Conservation (phyloP, 2,797 vertebrate genomes). For the Eulemur albifrons region DNA sequence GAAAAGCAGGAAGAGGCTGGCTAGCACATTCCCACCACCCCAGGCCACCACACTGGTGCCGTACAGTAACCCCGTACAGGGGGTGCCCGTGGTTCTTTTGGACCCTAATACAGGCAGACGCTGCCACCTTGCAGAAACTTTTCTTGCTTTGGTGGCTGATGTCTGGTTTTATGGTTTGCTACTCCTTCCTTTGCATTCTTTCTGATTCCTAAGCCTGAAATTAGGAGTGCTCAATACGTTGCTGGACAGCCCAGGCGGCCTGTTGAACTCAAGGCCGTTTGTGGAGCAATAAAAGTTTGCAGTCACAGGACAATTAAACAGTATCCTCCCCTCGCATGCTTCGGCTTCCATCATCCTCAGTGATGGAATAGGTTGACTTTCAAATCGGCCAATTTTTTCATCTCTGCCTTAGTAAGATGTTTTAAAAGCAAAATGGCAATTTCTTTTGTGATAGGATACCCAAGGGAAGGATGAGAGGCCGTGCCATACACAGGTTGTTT, state of each 20-base stretch:
- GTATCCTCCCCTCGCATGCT: fast-evolving
- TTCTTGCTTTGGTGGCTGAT: neutral
- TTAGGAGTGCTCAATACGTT: neutral
- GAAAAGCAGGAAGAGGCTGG: neutral
- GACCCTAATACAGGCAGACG: neutral
- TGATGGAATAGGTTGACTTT: neutral
- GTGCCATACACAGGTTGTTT: fast-evolving
- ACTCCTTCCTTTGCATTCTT: neutral
- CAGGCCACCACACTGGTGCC: neutral
- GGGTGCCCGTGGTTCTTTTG: neutral
- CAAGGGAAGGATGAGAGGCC: neutral
- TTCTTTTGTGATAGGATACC: neutral
- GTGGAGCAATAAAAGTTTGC: neutral
- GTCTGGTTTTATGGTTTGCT: neutral
- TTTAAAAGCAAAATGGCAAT: neutral
- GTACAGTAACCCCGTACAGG: no score
- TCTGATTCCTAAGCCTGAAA: slow-evolving; percentile 11
- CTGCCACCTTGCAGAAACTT: neutral
- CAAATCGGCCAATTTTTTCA: neutral
- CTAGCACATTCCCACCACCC: neutral
- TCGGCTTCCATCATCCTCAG: neutral
- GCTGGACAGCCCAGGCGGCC: neutral
- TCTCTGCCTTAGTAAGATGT: neutral
- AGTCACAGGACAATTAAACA: neutral
- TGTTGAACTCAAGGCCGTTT: neutral